Conservation (phyloP, 2,797 vertebrate species). For the Myripristis murdjan region DNA sequence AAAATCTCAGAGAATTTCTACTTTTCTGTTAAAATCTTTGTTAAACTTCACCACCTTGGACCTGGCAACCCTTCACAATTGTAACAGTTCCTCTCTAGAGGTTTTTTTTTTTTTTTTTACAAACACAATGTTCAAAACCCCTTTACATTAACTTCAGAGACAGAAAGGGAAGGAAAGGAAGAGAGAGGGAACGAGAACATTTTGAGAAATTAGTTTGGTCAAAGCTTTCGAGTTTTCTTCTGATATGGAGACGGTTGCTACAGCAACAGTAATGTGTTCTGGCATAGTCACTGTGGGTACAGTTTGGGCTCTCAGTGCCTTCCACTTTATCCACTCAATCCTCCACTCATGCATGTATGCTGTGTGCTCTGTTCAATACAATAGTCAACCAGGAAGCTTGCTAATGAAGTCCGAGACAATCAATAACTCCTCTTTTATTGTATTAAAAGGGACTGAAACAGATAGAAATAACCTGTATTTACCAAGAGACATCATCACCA, state of each 20-base stretch:
- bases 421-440: slow-evolving; percentile 5
- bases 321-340: slow-evolving; percentile 41
- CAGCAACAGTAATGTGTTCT: slow-evolving; percentile 68
- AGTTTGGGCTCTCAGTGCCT: slow-evolving; percentile 51
- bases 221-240: slow-evolving; percentile 41
- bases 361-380: slow-evolving; percentile 28
- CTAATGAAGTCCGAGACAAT: slow-evolving; percentile 28
- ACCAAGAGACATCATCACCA: neutral
- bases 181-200: slow-evolving; percentile 6
- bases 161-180: neutral
- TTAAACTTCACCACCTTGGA: neutral
- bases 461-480: slow-evolving; percentile 10
- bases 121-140: neutral
- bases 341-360: slow-evolving; percentile 3
- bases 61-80: neutral
- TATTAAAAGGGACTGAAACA: slow-evolving; percentile 4
- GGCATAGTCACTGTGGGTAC: slow-evolving; percentile 39
- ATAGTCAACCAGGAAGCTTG: neutral
- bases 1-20: neutral
- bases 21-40: no score
- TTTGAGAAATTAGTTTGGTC: slow-evolving; percentile 39
- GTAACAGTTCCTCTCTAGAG: no score
- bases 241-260: slow-evolving; percentile 60
- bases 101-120: no score
- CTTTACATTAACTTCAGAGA: neutral